Base-by-base conservation (phyloP, 1,140 invertebrate species). In the Drosophila pectinifera region DNA sequence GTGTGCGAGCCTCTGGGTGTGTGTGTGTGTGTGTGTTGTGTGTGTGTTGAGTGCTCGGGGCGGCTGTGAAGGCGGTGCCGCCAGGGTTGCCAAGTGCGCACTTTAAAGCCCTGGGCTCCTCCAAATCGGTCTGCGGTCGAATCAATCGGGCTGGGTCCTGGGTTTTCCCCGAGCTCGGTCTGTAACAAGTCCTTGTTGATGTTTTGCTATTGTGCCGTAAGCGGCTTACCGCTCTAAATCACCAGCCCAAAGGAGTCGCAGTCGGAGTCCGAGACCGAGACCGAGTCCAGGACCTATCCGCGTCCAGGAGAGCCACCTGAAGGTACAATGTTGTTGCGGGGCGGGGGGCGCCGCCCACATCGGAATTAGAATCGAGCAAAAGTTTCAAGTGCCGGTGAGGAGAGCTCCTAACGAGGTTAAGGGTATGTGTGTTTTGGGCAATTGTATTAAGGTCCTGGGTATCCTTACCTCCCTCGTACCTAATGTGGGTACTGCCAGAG, bases 311-410 rank as follows among this genome's bases (percentile, higher is more conserved):
- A 11, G 4, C 1, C 31, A 34, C 31, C 31, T 34, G 31, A 34
- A 8, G 11, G 22, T 2, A 10, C 46, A 49, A 31, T 31, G 31
- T 31, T 18, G 4, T 5, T 14, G 5, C 4, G 26, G 18, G 4
- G 5, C 0, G 11, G 18, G 7, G 18, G 48, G 13, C 14, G 34
- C 49, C 20, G 7, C 8, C 11, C 28, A 24, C 22, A 42, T 41
- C 13, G 24, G 46, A 61, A 58, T 64, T 42, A 64, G 61, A 64
- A 48, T 67, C 34, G 41, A 57, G 64, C 7, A 43, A 55, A 69
- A 82, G 45, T 78, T 76, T 75, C 58, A 72, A 86, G 78, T 82
- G 78, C 45, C 64, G 43, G 13, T 5, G 31, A 36, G 49, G 49
- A 68, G 65, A 61, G 61, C 38, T 80, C 68, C 34, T 80, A 36